Evolutionary conservation across 2,797 vertebrate genomes (phyloP), one percentile per base, ranked within the genome.

Genomic region (Tokudaia tokunoshimensis): DNA sequence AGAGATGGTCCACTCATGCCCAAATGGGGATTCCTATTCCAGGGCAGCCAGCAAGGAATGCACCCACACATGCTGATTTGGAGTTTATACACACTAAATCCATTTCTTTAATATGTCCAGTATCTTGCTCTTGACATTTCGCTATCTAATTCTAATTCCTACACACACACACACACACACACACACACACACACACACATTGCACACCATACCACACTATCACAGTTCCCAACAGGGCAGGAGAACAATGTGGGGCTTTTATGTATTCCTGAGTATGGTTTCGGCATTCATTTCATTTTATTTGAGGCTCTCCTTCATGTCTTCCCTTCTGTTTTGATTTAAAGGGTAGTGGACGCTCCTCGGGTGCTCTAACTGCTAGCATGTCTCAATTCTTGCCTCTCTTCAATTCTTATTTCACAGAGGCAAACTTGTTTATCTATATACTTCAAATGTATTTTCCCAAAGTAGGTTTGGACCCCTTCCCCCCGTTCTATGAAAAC

Each of bases 1-100:
- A 98, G 98, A 97, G 90, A 79, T 70, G 22, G 98, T 96, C 96
- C 98, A 96, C 98, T 98, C 97, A 52, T 90, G 93, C 97, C 97
- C 98, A 90, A 97, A 92, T 95, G 96, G 95, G 95, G 93, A 96
- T 89, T 96, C 94, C 92, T 97, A 96, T 88, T 97, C 93, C 92
- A 97, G 98, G 98, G 98, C 98, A 97, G 92, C 78, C 83, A 91
- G 96, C 94, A 97, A 94, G 97, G 95, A 97, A 95, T 93, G 89
- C 52, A 85, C 93, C 89, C 61, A 87, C 95, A 95, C 92, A 95
- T 97, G 92, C 89, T 96, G 94, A 97, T 96, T 96, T 97, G 95
- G 41, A 98, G 83, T 97, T 98, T 96, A 96, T 92, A 96, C 57
- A 97, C 91, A 89, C 72, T 2, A 22, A 82, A 31, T 86, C 31